Evolutionary conservation across 2,113 vertebrate species (phyloP).

Genomic region (human): GRCh38 chr2:172261001-172261500

Average conservation of each 20-base stretch:
- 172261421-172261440: conserved; percentile 66
- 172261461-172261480: conserved; percentile 70
- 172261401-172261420: conserved; percentile 53
- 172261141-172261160: not conserved
- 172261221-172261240: not conserved
- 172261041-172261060: not conserved
- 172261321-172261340: not conserved
- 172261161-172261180: not conserved
- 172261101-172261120: not conserved
- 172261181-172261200: not conserved
- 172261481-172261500: conserved; percentile 71
- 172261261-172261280: not conserved
- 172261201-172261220: not conserved
- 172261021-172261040: not conserved
- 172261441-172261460: conserved; percentile 54
- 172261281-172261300: not conserved
- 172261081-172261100: not conserved
- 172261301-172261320: not conserved
- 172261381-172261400: conserved; percentile 17
- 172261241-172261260: not conserved
- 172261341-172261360: not conserved
- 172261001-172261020: not conserved
- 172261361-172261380: not conserved
- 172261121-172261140: not conserved
- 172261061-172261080: not conserved